phyloP scores from a whole-genome alignment of 2,113 vertebrate species.

The Ciconia stormi region DNA sequence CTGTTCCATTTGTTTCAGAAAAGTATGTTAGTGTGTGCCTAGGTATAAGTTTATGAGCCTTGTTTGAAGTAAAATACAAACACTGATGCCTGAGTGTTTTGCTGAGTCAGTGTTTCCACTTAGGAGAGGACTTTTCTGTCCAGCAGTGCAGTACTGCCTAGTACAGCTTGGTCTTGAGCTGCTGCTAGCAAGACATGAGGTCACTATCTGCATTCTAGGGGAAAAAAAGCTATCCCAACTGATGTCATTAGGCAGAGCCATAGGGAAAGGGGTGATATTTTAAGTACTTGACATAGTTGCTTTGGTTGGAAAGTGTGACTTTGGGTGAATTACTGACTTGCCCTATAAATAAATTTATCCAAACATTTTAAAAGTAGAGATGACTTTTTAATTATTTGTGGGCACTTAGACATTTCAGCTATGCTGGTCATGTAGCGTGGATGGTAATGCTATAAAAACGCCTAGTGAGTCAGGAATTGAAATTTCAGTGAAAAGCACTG shows the following conservation, averaged over 20 bases:
- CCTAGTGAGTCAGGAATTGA: background rate
- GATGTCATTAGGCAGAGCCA: background rate
- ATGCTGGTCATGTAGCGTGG: background rate
- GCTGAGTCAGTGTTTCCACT: background rate
- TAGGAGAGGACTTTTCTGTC: background rate
- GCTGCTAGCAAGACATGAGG: background rate
- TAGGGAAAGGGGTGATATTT: background rate
- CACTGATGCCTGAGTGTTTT: background rate
- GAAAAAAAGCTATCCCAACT: background rate
- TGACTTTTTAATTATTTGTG: slow-evolving; percentile 45
- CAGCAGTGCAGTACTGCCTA: background rate
- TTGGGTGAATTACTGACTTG: background rate
- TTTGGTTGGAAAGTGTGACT: slow-evolving; percentile 3
- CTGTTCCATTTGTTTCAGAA: background rate
- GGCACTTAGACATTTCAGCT: background rate
- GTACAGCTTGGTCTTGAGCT: background rate
- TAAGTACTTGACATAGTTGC: background rate
- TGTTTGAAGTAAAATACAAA: background rate
- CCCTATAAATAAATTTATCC: slow-evolving; percentile 39
- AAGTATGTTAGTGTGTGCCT: background rate
- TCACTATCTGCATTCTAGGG: background rate
- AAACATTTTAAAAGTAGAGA: slow-evolving; percentile 31
- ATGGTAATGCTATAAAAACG: slow-evolving; percentile 19
- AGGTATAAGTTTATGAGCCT: background rate
- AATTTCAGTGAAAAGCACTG: background rate